Evolutionary conservation across 2,888 invertebrate species (phyloP).

Genomic region (Agonum fuliginosum): DNA sequence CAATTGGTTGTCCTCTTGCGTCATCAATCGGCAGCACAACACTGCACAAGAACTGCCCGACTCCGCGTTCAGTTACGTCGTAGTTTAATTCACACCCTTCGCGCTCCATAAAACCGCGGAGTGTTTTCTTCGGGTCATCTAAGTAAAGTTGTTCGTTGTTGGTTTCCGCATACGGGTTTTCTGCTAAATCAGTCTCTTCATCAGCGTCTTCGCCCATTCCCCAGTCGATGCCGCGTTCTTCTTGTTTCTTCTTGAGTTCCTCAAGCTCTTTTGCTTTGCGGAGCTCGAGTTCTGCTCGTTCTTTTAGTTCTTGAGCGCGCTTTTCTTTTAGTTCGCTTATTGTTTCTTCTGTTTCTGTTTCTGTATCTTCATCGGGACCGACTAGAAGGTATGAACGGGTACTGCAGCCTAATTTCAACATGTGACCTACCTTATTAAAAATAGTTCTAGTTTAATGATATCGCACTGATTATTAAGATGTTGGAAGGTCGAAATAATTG

Average conservation of each 20-base stretch:
- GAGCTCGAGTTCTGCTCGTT: slow-evolving; percentile 72
- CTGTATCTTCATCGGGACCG: slow-evolving; percentile 91
- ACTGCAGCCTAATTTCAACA: slow-evolving; percentile 94
- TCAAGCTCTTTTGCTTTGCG: slow-evolving; percentile 73
- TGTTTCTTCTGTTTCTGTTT: slow-evolving; percentile 88
- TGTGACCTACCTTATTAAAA: slow-evolving; percentile 83
- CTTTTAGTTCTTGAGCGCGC: slow-evolving; percentile 68
- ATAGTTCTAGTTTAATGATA: neutral
- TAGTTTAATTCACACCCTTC: slow-evolving; percentile 92
- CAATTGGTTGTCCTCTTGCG: slow-evolving; percentile 82
- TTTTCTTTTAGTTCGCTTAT: slow-evolving; percentile 84
- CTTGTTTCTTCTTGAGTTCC: slow-evolving; percentile 75
- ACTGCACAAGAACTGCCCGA: slow-evolving; percentile 91
- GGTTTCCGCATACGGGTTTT: slow-evolving; percentile 88
- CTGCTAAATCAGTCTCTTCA: slow-evolving; percentile 86
- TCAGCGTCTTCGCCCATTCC: slow-evolving; percentile 96
- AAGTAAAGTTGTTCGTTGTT: slow-evolving; percentile 92
- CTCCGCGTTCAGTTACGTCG: slow-evolving; percentile 89
- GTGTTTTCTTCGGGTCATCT: slow-evolving; percentile 95
- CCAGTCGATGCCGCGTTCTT: slow-evolving; percentile 90
- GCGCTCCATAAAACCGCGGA: slow-evolving; percentile 95
- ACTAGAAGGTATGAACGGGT: slow-evolving; percentile 86
- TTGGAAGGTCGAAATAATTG: too few species aligned
- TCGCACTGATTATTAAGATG: too few species aligned
- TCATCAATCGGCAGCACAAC: slow-evolving; percentile 88